Percentiles rank a stretch among this genome's conserved stretches.
Evolutionary conservation across 2,888 invertebrate genomes (phyloP).

Genomic region (Paralinhomoeus sp.): DNA sequence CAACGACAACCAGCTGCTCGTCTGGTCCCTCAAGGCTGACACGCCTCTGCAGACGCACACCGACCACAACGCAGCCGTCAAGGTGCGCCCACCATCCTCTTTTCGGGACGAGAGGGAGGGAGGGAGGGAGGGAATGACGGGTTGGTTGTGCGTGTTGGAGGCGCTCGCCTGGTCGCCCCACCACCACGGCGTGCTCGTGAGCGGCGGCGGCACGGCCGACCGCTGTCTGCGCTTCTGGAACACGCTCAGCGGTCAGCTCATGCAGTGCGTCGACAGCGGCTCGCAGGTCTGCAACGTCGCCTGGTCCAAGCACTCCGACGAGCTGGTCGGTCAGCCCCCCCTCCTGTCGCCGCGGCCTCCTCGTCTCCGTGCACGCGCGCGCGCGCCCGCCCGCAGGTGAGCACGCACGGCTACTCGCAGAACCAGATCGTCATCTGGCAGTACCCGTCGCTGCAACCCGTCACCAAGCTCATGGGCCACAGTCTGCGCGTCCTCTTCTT

Average conservation of each 20-base stretch:
- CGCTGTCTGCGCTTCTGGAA: slow-evolving; percentile 79
- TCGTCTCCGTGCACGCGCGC: too few relatives aligned
- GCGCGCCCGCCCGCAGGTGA: too few relatives aligned
- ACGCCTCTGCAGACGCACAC: slow-evolving; percentile 76
- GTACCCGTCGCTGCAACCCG: slow-evolving; percentile 83
- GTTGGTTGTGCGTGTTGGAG: too few relatives aligned
- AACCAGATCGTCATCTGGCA: slow-evolving; percentile 98
- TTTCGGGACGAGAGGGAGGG: too few relatives aligned
- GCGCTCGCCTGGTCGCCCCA: slow-evolving; percentile 98
- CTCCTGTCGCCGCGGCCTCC: too few relatives aligned
- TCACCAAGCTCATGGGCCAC: slow-evolving; percentile 87
- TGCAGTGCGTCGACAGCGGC: slow-evolving; percentile 92
- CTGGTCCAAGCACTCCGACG: slow-evolving; percentile 95
- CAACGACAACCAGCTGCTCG: slow-evolving; percentile 82
- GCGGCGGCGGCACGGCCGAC: slow-evolving; percentile 98
- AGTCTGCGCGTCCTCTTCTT: slow-evolving; percentile 81
- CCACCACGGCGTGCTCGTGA: slow-evolving; percentile 81
- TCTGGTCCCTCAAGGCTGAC: slow-evolving; percentile 62
- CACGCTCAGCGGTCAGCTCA: slow-evolving; percentile 83
- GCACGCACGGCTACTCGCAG: slow-evolving; percentile 93
- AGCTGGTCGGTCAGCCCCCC: slow-evolving; percentile 46
- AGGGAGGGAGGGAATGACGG: too few relatives aligned
- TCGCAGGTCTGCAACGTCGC: slow-evolving; percentile 94
- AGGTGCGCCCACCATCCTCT: slow-evolving; percentile 27
- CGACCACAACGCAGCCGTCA: slow-evolving; percentile 86